These are phyloP conservation scores for Dasypogon diadema DNA, from an alignment of 2,888 invertebrate genomes.

Conservation along the genomic window DNA sequence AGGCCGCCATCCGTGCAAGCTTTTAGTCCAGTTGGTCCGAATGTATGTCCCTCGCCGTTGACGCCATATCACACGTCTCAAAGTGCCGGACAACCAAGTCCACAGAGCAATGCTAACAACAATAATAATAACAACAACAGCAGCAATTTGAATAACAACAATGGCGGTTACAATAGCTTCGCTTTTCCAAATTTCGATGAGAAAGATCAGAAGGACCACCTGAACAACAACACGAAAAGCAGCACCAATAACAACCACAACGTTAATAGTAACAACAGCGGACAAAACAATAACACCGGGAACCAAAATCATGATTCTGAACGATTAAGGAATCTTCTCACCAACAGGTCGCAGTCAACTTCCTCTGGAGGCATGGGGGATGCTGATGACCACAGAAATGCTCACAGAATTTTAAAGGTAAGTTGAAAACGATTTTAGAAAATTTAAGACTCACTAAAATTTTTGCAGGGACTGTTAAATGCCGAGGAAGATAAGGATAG, in stretches of 20 bases:
- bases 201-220: slow-evolving; percentile 59
- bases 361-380: slow-evolving; percentile 58
- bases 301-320: slow-evolving; percentile 66
- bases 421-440: slow-evolving; percentile 1
- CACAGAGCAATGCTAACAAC: slow-evolving; percentile 66
- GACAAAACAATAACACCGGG: slow-evolving; percentile 51
- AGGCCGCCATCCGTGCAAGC: slow-evolving; percentile 76
- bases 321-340: slow-evolving; percentile 70
- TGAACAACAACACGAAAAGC: slow-evolving; percentile 57
- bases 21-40: slow-evolving; percentile 69
- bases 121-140: slow-evolving; percentile 59
- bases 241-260: slow-evolving; percentile 67
- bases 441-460: slow-evolving; percentile 2
- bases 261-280: slow-evolving; percentile 65
- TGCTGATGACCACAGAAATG: slow-evolving; percentile 64
- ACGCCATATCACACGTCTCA: slow-evolving; percentile 70
- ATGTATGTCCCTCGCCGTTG: slow-evolving; percentile 69
- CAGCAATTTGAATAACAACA: slow-evolving; percentile 58
- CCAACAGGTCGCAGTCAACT: slow-evolving; percentile 64
- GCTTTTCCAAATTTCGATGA: slow-evolving; percentile 60
- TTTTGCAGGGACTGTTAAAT: slow-evolving; percentile 61
- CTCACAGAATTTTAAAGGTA: slow-evolving; percentile 61
- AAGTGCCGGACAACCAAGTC: slow-evolving; percentile 69
- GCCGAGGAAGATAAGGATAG: slow-evolving; percentile 67
- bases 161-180: slow-evolving; percentile 58